Percentiles rank a stretch among this genome's conserved stretches.
Conservation (phyloP, 1,140 invertebrate species). For the Drosophila rufa region DNA sequence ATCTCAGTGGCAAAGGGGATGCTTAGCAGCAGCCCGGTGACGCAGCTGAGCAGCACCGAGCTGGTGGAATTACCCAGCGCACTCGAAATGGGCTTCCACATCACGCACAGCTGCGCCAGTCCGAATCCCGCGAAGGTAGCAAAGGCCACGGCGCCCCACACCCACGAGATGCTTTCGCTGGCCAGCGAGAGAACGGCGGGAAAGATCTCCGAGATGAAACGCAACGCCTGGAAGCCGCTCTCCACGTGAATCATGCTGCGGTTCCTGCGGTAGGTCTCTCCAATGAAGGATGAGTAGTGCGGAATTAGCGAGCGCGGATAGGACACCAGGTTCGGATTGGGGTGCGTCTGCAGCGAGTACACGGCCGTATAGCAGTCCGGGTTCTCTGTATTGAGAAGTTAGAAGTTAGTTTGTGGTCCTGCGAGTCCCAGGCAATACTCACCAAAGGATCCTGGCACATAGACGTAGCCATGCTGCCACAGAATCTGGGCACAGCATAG, state of each 20-base stretch:
- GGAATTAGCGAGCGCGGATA: conserved; percentile 72
- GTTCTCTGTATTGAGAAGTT: conserved; percentile 87
- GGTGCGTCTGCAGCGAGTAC: conserved; percentile 80
- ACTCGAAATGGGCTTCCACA: conserved; percentile 88
- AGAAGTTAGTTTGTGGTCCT: neutral
- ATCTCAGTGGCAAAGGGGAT: conserved; percentile 95
- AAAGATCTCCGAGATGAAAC: conserved; percentile 93
- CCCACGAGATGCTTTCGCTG: conserved; percentile 85
- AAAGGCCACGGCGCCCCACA: conserved; percentile 95
- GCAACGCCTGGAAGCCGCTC: conserved; percentile 92
- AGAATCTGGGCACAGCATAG: conserved; percentile 92
- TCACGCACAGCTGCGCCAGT: conserved; percentile 91
- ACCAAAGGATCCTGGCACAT: conserved; percentile 94
- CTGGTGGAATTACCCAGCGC: conserved; percentile 93
- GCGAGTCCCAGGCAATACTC: conserved; percentile 70
- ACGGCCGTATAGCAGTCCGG: conserved; percentile 89
- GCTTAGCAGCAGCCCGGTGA: conserved; percentile 93
- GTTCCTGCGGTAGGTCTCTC: conserved; percentile 84
- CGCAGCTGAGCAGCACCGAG: conserved; percentile 94
- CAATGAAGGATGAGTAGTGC: conserved; percentile 81
- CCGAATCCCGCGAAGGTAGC: conserved; percentile 94
- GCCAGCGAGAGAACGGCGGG: conserved; percentile 92
- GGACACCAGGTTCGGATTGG: conserved; percentile 85
- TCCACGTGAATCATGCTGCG: conserved; percentile 75
- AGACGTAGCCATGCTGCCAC: conserved; percentile 89